phyloP scores from a whole-genome alignment of 2,797 vertebrate genomes.

The Sternotherus odoratus region DNA sequence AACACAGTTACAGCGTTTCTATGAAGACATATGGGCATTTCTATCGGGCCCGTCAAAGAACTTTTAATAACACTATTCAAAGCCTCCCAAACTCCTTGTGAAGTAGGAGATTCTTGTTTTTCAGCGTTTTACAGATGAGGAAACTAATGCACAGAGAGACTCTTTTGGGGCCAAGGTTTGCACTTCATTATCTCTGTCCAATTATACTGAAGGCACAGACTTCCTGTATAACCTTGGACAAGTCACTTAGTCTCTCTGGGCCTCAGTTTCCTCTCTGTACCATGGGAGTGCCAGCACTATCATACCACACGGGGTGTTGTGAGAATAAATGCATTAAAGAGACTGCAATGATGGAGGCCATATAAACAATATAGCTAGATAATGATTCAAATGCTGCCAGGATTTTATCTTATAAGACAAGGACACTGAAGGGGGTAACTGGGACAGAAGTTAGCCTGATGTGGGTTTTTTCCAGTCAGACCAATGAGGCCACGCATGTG shows the following conservation, averaged over 20 bases:
- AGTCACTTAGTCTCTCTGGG: background rate
- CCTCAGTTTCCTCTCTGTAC: background rate
- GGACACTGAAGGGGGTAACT: background rate
- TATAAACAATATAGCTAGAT: background rate
- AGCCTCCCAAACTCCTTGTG: fast-evolving
- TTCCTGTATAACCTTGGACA: background rate
- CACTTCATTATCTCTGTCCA: fast-evolving
- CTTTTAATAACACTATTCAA: background rate
- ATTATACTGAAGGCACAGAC: background rate
- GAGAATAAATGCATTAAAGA: fast-evolving
- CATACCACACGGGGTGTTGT: background rate
- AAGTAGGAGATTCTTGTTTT: fast-evolving
- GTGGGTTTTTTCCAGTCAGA: background rate
- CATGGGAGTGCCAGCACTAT: background rate
- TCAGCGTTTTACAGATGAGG: background rate
- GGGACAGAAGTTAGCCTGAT: constrained; percentile 18
- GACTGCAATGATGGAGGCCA: no score
- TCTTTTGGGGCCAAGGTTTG: background rate
- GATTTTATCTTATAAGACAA: constrained; percentile 11
- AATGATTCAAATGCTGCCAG: background rate
- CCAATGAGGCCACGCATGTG: no score
- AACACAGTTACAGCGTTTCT: background rate
- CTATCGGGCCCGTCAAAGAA: background rate
- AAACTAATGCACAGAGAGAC: background rate
- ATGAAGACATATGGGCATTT: background rate